Evolutionary conservation across 1,140 invertebrate species (phyloP).

Genomic region (Luehdorfia chinensis): DNA sequence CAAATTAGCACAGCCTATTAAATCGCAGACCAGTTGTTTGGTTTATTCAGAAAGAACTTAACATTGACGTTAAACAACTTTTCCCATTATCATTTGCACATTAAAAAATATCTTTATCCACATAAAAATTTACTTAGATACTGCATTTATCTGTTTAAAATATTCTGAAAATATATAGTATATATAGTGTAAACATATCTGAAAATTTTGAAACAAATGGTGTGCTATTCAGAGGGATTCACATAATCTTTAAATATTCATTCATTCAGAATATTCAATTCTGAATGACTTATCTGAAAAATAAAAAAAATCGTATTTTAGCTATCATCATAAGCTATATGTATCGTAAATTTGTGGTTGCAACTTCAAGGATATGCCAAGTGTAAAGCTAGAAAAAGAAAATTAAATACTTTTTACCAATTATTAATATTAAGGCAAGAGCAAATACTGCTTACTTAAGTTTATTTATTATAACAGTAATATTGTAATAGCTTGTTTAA

Average conservation of each 20-base stretch:
- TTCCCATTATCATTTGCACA: not conserved
- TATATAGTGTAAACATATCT: not conserved
- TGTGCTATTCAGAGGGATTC: too few species aligned
- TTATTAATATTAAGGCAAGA: not conserved
- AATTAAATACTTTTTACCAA: too few species aligned
- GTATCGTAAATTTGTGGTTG: too few species aligned
- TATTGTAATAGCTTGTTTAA: not conserved
- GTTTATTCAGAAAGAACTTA: slow-evolving; percentile 23
- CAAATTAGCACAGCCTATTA: slow-evolving; percentile 68
- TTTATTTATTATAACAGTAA: not conserved
- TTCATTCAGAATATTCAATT: too few species aligned
- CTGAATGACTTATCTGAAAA: too few species aligned
- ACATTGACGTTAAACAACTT: not conserved
- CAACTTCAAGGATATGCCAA: not conserved
- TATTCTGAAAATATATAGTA: not conserved
- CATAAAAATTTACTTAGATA: not conserved
- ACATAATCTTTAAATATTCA: too few species aligned
- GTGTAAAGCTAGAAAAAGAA: not conserved
- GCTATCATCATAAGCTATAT: too few species aligned
- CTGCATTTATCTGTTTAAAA: not conserved
- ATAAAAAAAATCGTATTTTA: too few species aligned
- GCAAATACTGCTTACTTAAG: not conserved
- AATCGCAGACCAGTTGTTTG: slow-evolving; percentile 66
- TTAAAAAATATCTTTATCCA: not conserved
- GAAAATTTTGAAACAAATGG: not conserved